phyloP scores from a whole-genome alignment of 2,797 vertebrate genomes.

The Poecilia picta region DNA sequence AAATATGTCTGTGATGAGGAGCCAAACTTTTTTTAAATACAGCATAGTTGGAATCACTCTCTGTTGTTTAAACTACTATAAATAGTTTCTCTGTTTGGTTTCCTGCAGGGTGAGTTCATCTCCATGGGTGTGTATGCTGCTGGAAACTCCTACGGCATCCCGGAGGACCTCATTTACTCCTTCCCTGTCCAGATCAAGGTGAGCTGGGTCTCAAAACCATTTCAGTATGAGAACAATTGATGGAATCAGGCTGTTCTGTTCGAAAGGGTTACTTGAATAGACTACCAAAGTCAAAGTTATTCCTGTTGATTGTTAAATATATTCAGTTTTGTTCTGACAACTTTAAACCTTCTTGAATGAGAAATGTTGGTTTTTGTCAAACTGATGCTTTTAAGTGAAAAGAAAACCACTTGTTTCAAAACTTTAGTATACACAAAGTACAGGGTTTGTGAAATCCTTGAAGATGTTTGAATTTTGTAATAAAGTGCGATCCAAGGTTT shows the following conservation, averaged over 20 bases:
- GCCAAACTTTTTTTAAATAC: too few species aligned
- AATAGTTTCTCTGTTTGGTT: not conserved
- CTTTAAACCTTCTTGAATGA: not conserved
- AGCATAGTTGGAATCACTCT: not conserved
- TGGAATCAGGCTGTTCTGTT: not conserved
- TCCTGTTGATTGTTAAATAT: not conserved
- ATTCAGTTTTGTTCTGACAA: not conserved
- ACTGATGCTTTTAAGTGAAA: not conserved
- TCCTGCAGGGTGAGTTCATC: constrained; percentile 88
- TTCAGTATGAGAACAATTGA: not conserved
- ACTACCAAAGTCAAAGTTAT: too few species aligned
- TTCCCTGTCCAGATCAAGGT: constrained; percentile 96
- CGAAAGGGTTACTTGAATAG: too few species aligned
- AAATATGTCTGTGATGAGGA: not conserved
- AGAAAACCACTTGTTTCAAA: not conserved
- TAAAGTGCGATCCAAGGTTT: too few species aligned
- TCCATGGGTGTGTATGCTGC: constrained; percentile 95
- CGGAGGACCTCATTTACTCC: constrained; percentile 92
- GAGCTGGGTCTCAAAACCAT: constrained; percentile 18
- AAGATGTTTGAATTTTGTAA: too few species aligned
- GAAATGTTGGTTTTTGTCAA: not conserved
- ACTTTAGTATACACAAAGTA: not conserved
- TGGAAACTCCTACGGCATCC: constrained; percentile 90
- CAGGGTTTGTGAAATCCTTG: too few species aligned
- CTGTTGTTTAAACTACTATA: not conserved